Conservation (phyloP, 2,113 vertebrate species). For the Gallinago undulata region DNA sequence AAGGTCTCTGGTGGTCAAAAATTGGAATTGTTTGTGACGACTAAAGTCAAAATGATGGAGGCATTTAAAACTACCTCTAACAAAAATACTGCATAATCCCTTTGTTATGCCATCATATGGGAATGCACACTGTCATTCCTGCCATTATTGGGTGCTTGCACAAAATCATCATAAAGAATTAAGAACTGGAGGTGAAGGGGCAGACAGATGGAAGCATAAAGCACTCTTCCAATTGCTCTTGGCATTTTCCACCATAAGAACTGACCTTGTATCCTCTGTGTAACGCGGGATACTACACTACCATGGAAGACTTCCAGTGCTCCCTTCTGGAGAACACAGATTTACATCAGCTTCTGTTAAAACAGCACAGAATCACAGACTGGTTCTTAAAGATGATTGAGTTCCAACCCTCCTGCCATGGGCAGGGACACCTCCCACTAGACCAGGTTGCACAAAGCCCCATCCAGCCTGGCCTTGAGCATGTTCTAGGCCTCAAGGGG, state of each 20-base stretch:
- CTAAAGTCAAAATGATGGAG: not conserved
- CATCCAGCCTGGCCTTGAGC: too few relatives aligned
- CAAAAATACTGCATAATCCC: not conserved
- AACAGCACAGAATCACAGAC: not conserved
- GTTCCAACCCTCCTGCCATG: too few relatives aligned
- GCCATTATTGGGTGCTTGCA: not conserved
- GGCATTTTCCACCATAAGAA: not conserved
- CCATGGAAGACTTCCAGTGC: not conserved
- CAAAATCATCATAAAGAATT: not conserved
- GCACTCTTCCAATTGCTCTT: not conserved
- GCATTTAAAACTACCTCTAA: not conserved
- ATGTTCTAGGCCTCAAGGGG: not conserved
- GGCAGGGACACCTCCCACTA: too few relatives aligned
- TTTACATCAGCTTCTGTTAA: not conserved
- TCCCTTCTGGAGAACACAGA: not conserved
- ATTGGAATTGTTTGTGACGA: not conserved
- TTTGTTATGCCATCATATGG: not conserved
- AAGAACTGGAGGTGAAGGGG: not conserved
- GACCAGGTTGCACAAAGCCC: too few relatives aligned
- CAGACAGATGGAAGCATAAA: not conserved
- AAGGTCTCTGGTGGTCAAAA: not conserved
- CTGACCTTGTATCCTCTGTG: not conserved
- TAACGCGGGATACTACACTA: not conserved
- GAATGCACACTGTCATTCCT: not conserved
- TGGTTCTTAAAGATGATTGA: too few relatives aligned